A percentile compares a stretch with the other conserved stretches of the same genome.
phyloP scores from a whole-genome alignment of 2,113 vertebrate species.

The Lasiurus cinereus region DNA sequence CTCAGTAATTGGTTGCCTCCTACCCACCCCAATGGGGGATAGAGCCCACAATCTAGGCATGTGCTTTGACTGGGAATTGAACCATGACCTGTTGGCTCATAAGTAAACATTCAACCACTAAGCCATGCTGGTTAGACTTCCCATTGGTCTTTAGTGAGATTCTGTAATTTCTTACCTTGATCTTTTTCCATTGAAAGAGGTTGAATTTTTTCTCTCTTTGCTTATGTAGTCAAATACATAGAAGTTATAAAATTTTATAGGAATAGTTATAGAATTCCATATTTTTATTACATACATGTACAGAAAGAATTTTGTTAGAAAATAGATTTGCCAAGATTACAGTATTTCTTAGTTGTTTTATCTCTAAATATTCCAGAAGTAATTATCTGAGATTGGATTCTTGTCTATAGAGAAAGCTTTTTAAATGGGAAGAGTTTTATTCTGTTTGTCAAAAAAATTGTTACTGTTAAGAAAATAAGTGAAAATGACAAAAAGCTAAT shows the following conservation, averaged over 20 bases:
- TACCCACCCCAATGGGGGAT: no score
- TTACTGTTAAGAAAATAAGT: constrained; percentile 26
- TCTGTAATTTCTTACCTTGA: constrained; percentile 23
- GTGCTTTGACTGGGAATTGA: no score
- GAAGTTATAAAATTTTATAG: constrained; percentile 12
- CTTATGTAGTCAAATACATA: constrained; percentile 11
- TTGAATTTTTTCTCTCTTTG: constrained; percentile 25
- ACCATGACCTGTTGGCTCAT: no score
- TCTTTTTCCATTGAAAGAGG: not conserved
- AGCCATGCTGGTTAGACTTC: not conserved
- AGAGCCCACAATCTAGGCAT: no score
- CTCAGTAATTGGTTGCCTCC: no score
- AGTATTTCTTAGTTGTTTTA: not conserved
- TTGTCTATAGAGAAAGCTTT: not conserved
- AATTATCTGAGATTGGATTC: constrained; percentile 26
- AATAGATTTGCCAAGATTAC: not conserved
- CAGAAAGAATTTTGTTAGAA: constrained; percentile 50
- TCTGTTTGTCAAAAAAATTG: not conserved
- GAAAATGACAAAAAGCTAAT: constrained; percentile 44
- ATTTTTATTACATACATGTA: not conserved
- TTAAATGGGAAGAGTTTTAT: constrained; percentile 14
- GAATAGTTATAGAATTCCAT: not conserved
- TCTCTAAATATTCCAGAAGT: constrained; percentile 19
- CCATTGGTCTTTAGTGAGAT: not conserved
- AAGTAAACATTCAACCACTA: no score